Evolutionary conservation across 1,140 invertebrate species (phyloP).

Genomic region (Aphidius ervi): DNA sequence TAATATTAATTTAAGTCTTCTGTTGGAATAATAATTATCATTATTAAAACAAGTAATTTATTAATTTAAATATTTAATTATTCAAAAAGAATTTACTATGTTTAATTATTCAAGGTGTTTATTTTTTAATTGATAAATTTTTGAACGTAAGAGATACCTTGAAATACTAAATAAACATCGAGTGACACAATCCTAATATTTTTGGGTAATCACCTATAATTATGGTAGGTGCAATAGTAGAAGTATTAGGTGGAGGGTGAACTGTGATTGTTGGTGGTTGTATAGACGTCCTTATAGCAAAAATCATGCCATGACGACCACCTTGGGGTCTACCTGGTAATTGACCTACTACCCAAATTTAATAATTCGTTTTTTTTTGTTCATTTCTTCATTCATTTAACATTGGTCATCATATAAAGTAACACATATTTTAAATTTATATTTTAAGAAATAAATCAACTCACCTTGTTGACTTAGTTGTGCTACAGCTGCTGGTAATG

Average conservation of each 20-base stretch:
- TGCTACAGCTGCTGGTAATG: slow-evolving; percentile 59
- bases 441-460: not conserved
- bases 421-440: slow-evolving; percentile 4
- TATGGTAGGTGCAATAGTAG: slow-evolving; percentile 56
- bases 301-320: slow-evolving; percentile 66
- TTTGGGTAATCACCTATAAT: slow-evolving; percentile 52
- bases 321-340: slow-evolving; percentile 63
- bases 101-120: too few relatives aligned
- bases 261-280: slow-evolving; percentile 53
- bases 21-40: too few relatives aligned
- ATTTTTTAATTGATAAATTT: too few relatives aligned
- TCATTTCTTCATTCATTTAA: too few relatives aligned
- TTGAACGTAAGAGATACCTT: too few relatives aligned
- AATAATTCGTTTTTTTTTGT: slow-evolving; percentile 29
- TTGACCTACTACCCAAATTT: slow-evolving; percentile 57
- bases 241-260: slow-evolving; percentile 56
- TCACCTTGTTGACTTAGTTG: slow-evolving; percentile 58
- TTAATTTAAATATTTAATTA: too few relatives aligned
- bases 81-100: too few relatives aligned
- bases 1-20: too few relatives aligned
- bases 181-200: slow-evolving; percentile 35
- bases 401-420: not conserved
- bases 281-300: slow-evolving; percentile 58
- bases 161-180: slow-evolving; percentile 32
- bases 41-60: too few relatives aligned